phyloP scores from a whole-genome alignment of 2,797 vertebrate genomes.

The Furcifer pardalis region DNA sequence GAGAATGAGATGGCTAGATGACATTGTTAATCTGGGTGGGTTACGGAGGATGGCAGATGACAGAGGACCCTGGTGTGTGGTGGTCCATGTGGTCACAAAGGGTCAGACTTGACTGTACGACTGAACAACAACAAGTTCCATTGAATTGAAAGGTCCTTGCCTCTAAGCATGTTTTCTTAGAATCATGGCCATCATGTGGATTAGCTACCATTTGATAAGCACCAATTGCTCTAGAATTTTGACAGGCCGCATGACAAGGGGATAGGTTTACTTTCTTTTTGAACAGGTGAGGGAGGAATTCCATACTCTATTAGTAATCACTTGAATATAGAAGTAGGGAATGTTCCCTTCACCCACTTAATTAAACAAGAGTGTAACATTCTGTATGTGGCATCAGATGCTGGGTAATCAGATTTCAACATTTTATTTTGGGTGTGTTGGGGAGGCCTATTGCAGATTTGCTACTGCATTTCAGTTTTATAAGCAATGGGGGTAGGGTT shows the following conservation, averaged over 20 bases:
- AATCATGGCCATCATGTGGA: not conserved
- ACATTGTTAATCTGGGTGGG: too few species aligned
- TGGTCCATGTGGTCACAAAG: too few species aligned
- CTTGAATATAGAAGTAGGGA: not conserved
- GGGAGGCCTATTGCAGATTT: conserved; percentile 13
- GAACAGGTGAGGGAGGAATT: not conserved
- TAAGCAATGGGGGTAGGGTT: not conserved
- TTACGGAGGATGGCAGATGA: too few species aligned
- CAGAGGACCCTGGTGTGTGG: too few species aligned
- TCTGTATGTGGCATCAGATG: conserved; percentile 10
- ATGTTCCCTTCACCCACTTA: not conserved
- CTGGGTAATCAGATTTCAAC: conserved; percentile 12
- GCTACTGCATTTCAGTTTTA: not conserved
- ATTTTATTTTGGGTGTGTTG: conserved; percentile 26
- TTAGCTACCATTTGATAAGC: not conserved
- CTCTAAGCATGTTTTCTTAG: not conserved
- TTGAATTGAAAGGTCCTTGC: not conserved
- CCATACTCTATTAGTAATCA: not conserved
- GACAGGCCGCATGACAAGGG: not conserved
- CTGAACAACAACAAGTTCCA: not conserved
- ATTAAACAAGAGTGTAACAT: not conserved
- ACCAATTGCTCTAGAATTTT: not conserved
- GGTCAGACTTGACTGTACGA: too few species aligned
- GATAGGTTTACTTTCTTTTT: not conserved
- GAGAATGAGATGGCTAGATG: too few species aligned